phyloP scores from a whole-genome alignment of 2,113 vertebrate genomes.

The Hiodon alosoides region DNA sequence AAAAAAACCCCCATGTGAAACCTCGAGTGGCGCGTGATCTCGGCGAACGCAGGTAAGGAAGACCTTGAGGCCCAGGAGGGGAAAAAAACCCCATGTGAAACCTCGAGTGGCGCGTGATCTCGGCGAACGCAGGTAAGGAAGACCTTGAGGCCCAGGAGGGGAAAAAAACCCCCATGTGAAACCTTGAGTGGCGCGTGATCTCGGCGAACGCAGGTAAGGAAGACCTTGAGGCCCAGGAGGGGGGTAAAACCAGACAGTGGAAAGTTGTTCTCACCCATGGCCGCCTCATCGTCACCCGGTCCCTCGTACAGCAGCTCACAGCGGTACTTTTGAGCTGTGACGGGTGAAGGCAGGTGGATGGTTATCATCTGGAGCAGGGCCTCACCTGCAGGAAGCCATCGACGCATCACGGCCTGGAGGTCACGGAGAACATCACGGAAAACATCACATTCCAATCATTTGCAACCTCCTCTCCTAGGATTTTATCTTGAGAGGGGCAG shows the following conservation, averaged over 20 bases:
- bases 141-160: too few species aligned
- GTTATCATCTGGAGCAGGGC: slow-evolving; percentile 56
- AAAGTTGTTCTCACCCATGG: slow-evolving; percentile 40
- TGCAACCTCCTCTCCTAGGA: too few species aligned
- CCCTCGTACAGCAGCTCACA: slow-evolving; percentile 56
- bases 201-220: not conserved
- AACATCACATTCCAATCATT: too few species aligned
- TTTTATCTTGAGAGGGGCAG: too few species aligned
- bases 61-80: not conserved
- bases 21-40: too few species aligned
- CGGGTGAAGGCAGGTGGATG: slow-evolving; percentile 53
- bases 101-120: too few species aligned
- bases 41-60: not conserved
- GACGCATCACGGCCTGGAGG: slow-evolving; percentile 52
- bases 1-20: too few species aligned
- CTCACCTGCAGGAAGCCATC: slow-evolving; percentile 52
- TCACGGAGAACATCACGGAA: not conserved
- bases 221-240: not conserved
- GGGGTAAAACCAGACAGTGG: not conserved
- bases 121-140: not conserved
- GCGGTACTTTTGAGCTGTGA: slow-evolving; percentile 52
- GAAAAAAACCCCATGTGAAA: too few species aligned
- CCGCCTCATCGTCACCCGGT: slow-evolving; percentile 49
- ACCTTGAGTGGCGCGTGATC: too few species aligned
- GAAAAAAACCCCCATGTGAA: too few species aligned